These are phyloP conservation scores for Falco biarmicus DNA, from an alignment of 2,797 vertebrate genomes.

Conservation along the genomic window DNA sequence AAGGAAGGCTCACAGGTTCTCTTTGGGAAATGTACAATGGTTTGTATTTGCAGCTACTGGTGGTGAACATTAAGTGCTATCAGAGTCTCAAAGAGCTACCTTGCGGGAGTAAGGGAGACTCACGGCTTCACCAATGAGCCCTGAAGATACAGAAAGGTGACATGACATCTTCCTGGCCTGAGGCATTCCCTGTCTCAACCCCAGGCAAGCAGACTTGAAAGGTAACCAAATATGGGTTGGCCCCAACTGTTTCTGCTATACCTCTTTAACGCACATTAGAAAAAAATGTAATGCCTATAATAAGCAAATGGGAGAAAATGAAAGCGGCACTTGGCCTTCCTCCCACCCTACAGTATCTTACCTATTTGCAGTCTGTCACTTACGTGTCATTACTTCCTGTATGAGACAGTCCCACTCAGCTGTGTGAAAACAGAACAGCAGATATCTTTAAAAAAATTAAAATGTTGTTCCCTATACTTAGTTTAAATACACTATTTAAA, in stretches of 20 bases:
- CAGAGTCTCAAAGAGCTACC: not conserved
- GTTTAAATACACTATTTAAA: not conserved
- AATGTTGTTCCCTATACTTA: not conserved
- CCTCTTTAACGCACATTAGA: not conserved
- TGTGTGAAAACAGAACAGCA: not conserved
- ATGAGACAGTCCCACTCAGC: not conserved
- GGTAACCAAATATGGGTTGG: not conserved
- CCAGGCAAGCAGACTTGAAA: not conserved
- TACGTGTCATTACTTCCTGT: not conserved
- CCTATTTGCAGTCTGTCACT: not conserved
- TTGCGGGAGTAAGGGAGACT: not conserved
- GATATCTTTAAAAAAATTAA: not conserved
- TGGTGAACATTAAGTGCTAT: not conserved
- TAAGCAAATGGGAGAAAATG: not conserved
- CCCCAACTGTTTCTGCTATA: not conserved
- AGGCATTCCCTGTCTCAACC: not conserved
- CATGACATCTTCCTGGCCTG: not conserved
- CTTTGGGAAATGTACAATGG: not conserved
- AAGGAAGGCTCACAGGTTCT: not conserved
- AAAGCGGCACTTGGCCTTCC: not conserved
- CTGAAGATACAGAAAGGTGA: not conserved
- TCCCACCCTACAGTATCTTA: not conserved
- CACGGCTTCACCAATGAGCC: not conserved
- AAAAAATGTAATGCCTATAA: not conserved
- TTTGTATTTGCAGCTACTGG: not conserved